These are phyloP conservation scores for Hyphantria cunea DNA, from an alignment of 1,140 invertebrate genomes.

Conservation along the genomic window DNA sequence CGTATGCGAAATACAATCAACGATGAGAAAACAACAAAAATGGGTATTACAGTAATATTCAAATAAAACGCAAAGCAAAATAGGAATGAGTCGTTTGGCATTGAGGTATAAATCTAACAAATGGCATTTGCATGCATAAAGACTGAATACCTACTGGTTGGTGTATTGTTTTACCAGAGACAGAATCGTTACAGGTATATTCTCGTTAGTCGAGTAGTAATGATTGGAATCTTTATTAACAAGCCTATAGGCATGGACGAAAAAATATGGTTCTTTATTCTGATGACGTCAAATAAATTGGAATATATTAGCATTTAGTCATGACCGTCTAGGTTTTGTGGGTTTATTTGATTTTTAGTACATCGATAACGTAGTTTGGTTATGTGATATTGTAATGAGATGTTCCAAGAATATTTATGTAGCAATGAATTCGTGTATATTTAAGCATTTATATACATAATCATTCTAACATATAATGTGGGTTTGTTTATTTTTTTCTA, in stretches of 20 bases:
- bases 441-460: too few species aligned
- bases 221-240: constrained; percentile 8
- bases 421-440: too few species aligned
- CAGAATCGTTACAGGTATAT: constrained; percentile 32
- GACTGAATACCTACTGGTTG: constrained; percentile 41
- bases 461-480: too few species aligned
- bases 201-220: constrained; percentile 7
- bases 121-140: constrained; percentile 58
- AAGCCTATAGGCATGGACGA: background rate
- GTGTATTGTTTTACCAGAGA: constrained; percentile 32
- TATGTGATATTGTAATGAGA: background rate
- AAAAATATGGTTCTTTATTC: background rate
- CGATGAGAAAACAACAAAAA: constrained; percentile 53
- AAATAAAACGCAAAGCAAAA: constrained; percentile 58
- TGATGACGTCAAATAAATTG: background rate
- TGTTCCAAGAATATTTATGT: background rate
- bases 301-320: constrained; percentile 5
- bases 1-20: constrained; percentile 13
- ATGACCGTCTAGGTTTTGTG: constrained; percentile 2
- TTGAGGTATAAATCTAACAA: constrained; percentile 60
- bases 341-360: background rate
- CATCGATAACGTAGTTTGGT: too few species aligned
- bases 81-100: constrained; percentile 59
- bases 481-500: too few species aligned
- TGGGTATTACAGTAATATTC: constrained; percentile 55